These are phyloP conservation scores for Brenthis ino DNA, from an alignment of 2,888 invertebrate genomes.

Conservation along the genomic window DNA sequence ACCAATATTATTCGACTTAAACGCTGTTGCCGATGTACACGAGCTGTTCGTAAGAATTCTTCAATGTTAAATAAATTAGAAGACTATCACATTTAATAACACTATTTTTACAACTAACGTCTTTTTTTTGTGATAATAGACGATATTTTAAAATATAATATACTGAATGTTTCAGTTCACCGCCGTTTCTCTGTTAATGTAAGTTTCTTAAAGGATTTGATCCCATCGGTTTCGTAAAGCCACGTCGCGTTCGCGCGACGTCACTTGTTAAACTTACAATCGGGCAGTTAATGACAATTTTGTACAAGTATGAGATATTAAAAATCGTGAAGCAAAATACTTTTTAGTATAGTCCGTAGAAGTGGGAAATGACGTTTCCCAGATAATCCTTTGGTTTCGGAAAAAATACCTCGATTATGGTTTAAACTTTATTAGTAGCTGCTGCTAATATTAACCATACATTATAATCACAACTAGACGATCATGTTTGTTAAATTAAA, in stretches of 20 bases:
- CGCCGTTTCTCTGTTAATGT: slow-evolving; percentile 73
- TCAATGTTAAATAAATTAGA: slow-evolving; percentile 77
- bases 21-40: slow-evolving; percentile 68
- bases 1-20: slow-evolving; percentile 84
- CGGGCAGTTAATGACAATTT: slow-evolving; percentile 36
- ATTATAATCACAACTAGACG: background rate
- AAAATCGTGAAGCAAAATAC: slow-evolving; percentile 3
- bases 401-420: too few relatives aligned
- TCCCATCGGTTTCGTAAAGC: slow-evolving; percentile 81
- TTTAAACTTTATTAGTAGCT: background rate
- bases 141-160: slow-evolving; percentile 65
- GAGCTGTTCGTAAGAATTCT: slow-evolving; percentile 72
- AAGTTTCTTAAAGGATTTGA: slow-evolving; percentile 83
- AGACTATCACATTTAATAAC: slow-evolving; percentile 82
- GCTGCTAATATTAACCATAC: slow-evolving; percentile 1
- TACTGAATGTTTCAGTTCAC: slow-evolving; percentile 68
- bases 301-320: slow-evolving; percentile 6
- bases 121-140: slow-evolving; percentile 72
- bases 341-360: background rate
- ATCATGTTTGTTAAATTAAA: background rate
- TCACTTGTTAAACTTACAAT: slow-evolving; percentile 43
- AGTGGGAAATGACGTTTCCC: background rate
- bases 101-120: slow-evolving; percentile 78
- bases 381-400: too few relatives aligned
- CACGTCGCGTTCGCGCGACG: slow-evolving; percentile 55